Conservation (phyloP, 2,113 vertebrate genomes). For the Poecile atricapillus region DNA sequence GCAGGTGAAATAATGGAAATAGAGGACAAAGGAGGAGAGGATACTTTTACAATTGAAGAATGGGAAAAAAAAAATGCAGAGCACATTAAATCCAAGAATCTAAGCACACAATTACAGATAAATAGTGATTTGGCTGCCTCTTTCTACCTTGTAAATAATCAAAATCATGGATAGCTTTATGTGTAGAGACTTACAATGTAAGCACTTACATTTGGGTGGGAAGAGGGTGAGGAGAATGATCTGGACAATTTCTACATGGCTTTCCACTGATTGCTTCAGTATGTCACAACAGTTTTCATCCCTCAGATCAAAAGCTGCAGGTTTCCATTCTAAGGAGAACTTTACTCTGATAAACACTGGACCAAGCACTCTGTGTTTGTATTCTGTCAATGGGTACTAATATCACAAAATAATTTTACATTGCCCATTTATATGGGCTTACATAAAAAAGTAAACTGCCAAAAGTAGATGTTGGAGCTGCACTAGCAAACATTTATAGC, state of each 20-base stretch:
- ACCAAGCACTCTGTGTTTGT: background rate
- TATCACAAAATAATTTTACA: background rate
- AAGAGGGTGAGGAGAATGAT: background rate
- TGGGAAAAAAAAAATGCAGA: background rate
- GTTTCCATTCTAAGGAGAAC: background rate
- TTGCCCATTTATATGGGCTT: no score
- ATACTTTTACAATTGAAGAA: background rate
- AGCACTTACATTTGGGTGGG: background rate
- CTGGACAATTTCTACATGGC: background rate
- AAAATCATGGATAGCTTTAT: background rate
- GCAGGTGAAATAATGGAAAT: background rate
- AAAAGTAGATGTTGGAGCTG: background rate
- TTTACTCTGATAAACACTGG: background rate
- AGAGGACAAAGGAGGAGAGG: background rate
- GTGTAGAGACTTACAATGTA: background rate
- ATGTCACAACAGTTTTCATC: background rate
- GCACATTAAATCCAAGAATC: background rate
- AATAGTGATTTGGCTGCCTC: background rate
- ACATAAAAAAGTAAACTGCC: background rate
- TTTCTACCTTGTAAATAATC: background rate
- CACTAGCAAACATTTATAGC: background rate
- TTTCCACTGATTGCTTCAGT: background rate
- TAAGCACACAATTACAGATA: background rate
- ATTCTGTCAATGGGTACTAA: background rate
- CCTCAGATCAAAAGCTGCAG: background rate